Evolutionary conservation across 2,797 vertebrate genomes (phyloP).

Genomic region (Danionella dracula): DNA sequence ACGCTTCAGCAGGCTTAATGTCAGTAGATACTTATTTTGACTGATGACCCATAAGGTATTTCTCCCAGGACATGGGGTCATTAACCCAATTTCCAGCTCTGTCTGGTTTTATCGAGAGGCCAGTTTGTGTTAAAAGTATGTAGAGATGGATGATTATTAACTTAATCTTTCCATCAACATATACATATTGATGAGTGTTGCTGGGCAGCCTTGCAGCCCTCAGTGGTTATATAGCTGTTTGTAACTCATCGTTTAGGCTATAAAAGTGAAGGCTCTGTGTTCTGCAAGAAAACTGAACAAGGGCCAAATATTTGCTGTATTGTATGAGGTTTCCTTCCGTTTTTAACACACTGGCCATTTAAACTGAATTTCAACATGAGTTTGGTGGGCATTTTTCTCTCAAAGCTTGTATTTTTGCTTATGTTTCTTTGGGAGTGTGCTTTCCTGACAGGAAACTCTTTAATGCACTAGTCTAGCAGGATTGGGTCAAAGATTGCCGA

Average conservation of each 20-base stretch:
- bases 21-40: conserved; percentile 16
- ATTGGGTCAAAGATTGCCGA: not conserved
- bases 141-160: conserved; percentile 14
- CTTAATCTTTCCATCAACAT: not conserved
- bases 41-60: conserved; percentile 6
- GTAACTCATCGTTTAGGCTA: not conserved
- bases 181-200: not conserved
- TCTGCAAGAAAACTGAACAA: not conserved
- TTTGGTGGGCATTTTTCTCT: not conserved
- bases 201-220: not conserved
- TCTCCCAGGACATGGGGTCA: conserved; percentile 22
- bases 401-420: not conserved
- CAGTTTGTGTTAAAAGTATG: not conserved
- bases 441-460: not conserved
- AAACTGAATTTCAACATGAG: not conserved
- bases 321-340: not conserved
- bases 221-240: conserved; percentile 1
- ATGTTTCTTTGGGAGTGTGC: not conserved
- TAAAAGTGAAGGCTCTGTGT: not conserved
- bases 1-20: conserved; percentile 37
- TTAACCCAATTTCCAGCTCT: conserved; percentile 53
- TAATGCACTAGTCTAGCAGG: not conserved
- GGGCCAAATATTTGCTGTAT: conserved; percentile 1
- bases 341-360: not conserved
- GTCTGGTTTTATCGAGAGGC: not conserved